A percentile compares a stretch with the other conserved stretches of the same genome.
These are phyloP conservation scores for Branchinecta sandiegonensis DNA, from an alignment of 2,888 invertebrate species.

Conservation along the genomic window DNA sequence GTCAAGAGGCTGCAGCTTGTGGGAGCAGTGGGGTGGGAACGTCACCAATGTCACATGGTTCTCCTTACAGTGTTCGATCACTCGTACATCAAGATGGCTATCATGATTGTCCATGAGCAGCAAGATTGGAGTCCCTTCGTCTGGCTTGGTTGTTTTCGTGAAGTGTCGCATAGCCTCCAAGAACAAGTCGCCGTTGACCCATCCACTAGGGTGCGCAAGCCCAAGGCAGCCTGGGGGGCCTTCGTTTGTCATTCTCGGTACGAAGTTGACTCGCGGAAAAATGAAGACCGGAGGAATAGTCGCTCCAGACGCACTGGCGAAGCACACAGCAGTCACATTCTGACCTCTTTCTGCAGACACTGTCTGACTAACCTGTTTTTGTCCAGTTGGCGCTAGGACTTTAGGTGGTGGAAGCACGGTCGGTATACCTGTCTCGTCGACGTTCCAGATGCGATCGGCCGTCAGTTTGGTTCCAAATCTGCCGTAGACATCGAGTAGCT, in stretches of 20 bases:
- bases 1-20: conserved; percentile 36
- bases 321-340: conserved; percentile 26
- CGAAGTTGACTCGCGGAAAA: conserved; percentile 32
- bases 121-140: conserved; percentile 28
- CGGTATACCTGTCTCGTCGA: too few species aligned
- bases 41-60: conserved; percentile 33
- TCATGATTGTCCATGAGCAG: conserved; percentile 31
- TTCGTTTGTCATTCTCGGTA: conserved; percentile 31
- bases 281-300: conserved; percentile 32
- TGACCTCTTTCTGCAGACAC: conserved; percentile 22
- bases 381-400: conserved; percentile 28
- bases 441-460: conserved; percentile 26
- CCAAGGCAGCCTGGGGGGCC: conserved; percentile 32
- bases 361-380: conserved; percentile 24
- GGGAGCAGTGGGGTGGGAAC: too few species aligned
- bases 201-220: conserved; percentile 32
- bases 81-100: conserved; percentile 28
- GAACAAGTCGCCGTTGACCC: conserved; percentile 32
- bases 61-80: conserved; percentile 31
- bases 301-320: conserved; percentile 30
- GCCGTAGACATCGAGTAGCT: conserved; percentile 28
- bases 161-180: conserved; percentile 30
- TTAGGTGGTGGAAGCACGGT: conserved; percentile 25
- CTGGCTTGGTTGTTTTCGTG: conserved; percentile 27
- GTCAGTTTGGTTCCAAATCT: conserved; percentile 24